These are phyloP conservation scores for Apodemus sylvaticus DNA, from an alignment of 2,113 vertebrate species.

Conservation along the genomic window DNA sequence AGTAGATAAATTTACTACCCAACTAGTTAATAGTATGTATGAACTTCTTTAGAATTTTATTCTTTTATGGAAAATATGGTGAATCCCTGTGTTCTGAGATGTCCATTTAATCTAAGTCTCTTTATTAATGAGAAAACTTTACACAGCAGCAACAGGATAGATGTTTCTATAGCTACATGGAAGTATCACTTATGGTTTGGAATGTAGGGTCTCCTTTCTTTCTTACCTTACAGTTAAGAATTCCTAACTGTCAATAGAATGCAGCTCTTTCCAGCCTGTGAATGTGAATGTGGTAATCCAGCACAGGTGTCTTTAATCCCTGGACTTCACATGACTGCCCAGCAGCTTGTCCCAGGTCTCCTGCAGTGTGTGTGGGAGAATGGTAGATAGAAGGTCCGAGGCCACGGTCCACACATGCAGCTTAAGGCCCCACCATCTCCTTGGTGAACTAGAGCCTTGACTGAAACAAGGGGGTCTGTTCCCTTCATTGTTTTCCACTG, in stretches of 20 bases:
- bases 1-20: not conserved
- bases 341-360: not conserved
- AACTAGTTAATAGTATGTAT: not conserved
- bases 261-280: not conserved
- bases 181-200: not conserved
- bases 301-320: too few species aligned
- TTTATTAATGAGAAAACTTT: not conserved
- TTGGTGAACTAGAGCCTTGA: not conserved
- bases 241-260: fast-evolving
- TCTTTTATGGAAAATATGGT: not conserved
- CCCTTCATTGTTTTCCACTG: not conserved
- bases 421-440: not conserved
- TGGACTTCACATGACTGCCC: not conserved
- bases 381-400: not conserved
- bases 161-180: not conserved
- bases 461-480: not conserved
- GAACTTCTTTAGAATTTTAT: not conserved
- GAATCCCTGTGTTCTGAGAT: not conserved
- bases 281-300: fast-evolving
- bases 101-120: not conserved
- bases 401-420: fast-evolving
- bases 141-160: not conserved
- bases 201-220: not conserved
- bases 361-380: fast-evolving
- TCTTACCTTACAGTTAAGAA: not conserved